These are phyloP conservation scores for Diachasmimorpha longicaudata DNA, from an alignment of 1,140 invertebrate species.

Conservation along the genomic window DNA sequence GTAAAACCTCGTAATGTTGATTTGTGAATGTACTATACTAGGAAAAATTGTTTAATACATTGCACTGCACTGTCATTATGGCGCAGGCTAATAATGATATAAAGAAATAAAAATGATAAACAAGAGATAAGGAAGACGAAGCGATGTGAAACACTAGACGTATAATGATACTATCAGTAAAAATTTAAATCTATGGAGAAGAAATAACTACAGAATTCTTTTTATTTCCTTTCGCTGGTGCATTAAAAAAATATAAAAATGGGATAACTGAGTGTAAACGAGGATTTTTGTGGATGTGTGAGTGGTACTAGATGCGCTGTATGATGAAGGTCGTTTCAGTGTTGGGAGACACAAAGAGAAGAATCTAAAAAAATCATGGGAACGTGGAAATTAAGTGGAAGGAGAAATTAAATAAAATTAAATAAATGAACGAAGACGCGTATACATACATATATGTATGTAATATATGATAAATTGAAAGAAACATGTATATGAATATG, in stretches of 20 bases:
- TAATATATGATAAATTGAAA: constrained; percentile 45
- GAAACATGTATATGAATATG: constrained; percentile 50
- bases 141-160: constrained; percentile 15
- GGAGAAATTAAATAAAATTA: constrained; percentile 31
- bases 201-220: background rate
- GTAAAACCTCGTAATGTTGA: constrained; percentile 29
- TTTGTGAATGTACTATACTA: constrained; percentile 54
- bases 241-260: constrained; percentile 12
- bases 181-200: constrained; percentile 5
- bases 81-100: background rate
- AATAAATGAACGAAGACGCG: constrained; percentile 28
- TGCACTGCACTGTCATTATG: constrained; percentile 21
- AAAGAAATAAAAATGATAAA: constrained; percentile 27
- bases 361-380: background rate
- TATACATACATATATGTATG: constrained; percentile 55
- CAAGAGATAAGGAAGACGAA: constrained; percentile 26
- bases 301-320: background rate
- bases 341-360: background rate
- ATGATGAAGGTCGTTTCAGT: background rate
- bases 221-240: constrained; percentile 4
- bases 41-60: constrained; percentile 53
- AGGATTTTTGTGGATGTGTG: background rate
- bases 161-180: constrained; percentile 9
- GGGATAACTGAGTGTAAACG: background rate
- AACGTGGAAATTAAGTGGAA: background rate